Conservation (phyloP, 1,140 invertebrate genomes). For the Elymnias hypermnestra region DNA sequence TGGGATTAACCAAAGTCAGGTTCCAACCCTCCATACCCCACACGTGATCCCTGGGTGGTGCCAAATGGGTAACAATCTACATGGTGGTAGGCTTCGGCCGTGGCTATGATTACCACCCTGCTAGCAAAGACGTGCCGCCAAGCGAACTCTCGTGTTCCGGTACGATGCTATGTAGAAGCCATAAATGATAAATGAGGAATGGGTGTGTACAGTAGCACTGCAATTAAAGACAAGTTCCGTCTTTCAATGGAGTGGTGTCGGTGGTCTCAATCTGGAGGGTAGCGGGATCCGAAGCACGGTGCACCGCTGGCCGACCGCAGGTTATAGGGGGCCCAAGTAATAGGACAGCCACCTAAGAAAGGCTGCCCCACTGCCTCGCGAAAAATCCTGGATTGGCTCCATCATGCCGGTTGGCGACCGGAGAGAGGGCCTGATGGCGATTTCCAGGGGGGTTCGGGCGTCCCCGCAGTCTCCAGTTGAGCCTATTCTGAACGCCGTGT, state of each 20-base stretch:
- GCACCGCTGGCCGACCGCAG: constrained; percentile 15
- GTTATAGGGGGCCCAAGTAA: constrained; percentile 12
- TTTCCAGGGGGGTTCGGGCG: constrained; percentile 5
- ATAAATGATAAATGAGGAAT: neutral
- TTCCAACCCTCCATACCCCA: too few relatives aligned
- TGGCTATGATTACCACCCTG: constrained; percentile 7
- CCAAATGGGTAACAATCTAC: too few relatives aligned
- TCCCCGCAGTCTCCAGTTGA: constrained; percentile 10
- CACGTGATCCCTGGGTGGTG: too few relatives aligned
- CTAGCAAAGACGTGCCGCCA: neutral
- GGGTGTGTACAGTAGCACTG: neutral
- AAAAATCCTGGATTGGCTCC: constrained; percentile 11
- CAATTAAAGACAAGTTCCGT: neutral
- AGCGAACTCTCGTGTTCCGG: constrained; percentile 6
- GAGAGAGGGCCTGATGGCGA: constrained; percentile 7
- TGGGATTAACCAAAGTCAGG: too few relatives aligned
- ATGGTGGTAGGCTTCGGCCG: neutral
- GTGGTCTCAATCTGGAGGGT: constrained; percentile 5
- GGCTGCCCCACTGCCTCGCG: constrained; percentile 10
- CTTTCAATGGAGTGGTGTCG: neutral
- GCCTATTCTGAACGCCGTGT: neutral
- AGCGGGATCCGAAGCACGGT: constrained; percentile 16
- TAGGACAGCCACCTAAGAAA: constrained; percentile 9
- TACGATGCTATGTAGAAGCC: neutral
- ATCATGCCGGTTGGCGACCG: constrained; percentile 14